Percentiles rank a stretch among this genome's conserved stretches.
Evolutionary conservation across 2,888 invertebrate species (phyloP).

Genomic region (Mythimna vitellina): DNA sequence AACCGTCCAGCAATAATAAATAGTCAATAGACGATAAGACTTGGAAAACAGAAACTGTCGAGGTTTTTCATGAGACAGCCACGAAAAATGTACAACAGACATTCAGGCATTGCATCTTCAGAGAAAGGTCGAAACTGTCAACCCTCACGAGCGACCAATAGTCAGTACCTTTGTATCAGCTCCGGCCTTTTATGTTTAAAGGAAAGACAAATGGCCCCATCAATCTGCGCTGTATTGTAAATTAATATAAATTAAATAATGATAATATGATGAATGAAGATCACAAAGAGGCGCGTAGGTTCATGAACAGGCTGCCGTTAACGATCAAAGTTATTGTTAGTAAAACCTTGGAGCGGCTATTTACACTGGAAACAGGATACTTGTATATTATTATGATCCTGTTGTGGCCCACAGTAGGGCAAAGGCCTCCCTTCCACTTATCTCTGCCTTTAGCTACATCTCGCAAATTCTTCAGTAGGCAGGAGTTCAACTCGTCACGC

Average conservation of each 20-base stretch:
- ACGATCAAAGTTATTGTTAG: constrained; percentile 52
- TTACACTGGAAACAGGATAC: constrained; percentile 39
- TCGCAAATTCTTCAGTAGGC: no score
- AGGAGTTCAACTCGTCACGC: no score
- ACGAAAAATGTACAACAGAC: background rate
- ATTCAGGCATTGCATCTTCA: background rate
- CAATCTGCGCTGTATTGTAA: constrained; percentile 29
- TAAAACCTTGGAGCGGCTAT: constrained; percentile 50
- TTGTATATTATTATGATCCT: constrained; percentile 5
- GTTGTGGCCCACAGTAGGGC: no score
- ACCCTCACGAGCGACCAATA: background rate
- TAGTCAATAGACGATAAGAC: background rate
- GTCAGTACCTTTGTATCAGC: constrained; percentile 3
- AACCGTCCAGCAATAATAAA: background rate
- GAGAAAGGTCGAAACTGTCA: background rate
- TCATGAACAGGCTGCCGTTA: constrained; percentile 45
- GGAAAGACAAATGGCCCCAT: constrained; percentile 37
- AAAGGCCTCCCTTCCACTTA: no score
- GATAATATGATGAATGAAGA: constrained; percentile 50
- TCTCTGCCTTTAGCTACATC: no score
- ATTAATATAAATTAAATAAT: constrained; percentile 36
- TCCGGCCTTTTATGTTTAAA: background rate
- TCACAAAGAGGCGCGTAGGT: constrained; percentile 20
- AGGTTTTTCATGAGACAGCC: background rate
- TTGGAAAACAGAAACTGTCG: background rate